Evolutionary conservation across 2,113 vertebrate species (phyloP).

Genomic region (Epinephelus cyanopodus): DNA sequence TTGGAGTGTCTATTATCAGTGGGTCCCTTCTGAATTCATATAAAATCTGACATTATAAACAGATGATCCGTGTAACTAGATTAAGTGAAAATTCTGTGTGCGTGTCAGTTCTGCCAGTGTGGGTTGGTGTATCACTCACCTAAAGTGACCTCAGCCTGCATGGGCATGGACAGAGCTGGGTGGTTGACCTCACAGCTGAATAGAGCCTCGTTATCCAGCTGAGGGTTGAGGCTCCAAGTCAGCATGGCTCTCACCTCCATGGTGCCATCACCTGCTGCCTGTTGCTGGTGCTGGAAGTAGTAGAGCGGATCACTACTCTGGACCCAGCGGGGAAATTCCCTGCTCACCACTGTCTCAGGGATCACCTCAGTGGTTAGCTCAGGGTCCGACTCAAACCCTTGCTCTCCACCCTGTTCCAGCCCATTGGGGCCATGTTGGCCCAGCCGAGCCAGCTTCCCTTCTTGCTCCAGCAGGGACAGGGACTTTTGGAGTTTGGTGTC

Average conservation of each 20-base stretch:
- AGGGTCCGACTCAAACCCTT: slow-evolving; percentile 64
- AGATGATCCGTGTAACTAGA: not conserved
- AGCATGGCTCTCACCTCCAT: slow-evolving; percentile 92
- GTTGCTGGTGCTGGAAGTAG: slow-evolving; percentile 88
- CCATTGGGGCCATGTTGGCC: slow-evolving; percentile 51
- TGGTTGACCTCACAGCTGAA: slow-evolving; percentile 98
- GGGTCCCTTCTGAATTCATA: not conserved
- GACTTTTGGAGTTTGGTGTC: slow-evolving; percentile 92
- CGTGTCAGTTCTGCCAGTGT: not conserved
- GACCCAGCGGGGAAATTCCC: slow-evolving; percentile 94
- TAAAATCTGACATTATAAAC: not conserved
- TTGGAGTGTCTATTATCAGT: too few relatives aligned
- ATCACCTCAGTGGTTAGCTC: slow-evolving; percentile 85
- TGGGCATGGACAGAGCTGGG: slow-evolving; percentile 95
- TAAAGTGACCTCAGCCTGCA: slow-evolving; percentile 94
- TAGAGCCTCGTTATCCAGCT: slow-evolving; percentile 93
- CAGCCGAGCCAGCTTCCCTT: slow-evolving; percentile 63
- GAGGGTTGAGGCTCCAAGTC: slow-evolving; percentile 95
- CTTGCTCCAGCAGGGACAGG: slow-evolving; percentile 80
- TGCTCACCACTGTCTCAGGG: slow-evolving; percentile 93
- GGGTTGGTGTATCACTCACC: slow-evolving; percentile 84
- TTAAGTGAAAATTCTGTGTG: not conserved
- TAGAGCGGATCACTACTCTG: slow-evolving; percentile 91
- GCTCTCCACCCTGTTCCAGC: slow-evolving; percentile 10
- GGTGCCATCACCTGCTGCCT: slow-evolving; percentile 87